phyloP scores from a whole-genome alignment of 2,113 vertebrate species.

The Pyrgilauda ruficollis region DNA sequence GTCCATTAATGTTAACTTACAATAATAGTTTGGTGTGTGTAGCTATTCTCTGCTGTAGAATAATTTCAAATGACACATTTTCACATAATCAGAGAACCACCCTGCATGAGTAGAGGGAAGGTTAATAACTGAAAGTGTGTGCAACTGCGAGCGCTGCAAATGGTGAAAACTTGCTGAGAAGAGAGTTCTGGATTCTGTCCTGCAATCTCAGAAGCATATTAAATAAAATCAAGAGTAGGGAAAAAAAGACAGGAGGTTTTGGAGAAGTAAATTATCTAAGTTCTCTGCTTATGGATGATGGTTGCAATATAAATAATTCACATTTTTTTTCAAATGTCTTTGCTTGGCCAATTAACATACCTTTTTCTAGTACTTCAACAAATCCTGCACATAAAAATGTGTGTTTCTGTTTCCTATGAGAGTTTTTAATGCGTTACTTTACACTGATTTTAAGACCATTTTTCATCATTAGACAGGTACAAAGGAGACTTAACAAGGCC shows the following conservation, averaged over 20 bases:
- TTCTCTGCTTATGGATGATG: not conserved
- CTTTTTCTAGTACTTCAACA: not conserved
- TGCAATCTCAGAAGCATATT: not conserved
- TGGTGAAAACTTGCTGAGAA: constrained; percentile 8
- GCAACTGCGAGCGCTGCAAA: constrained; percentile 2
- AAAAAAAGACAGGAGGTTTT: not conserved
- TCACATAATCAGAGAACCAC: constrained; percentile 24
- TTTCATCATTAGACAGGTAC: not conserved
- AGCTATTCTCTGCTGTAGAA: not conserved
- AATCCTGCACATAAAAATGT: not conserved
- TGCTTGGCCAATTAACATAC: not conserved
- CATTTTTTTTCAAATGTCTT: not conserved
- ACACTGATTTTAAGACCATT: not conserved
- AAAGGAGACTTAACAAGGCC: not conserved
- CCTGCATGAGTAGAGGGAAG: not conserved
- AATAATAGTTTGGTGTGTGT: not conserved
- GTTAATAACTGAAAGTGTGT: not conserved
- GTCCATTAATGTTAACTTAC: not conserved
- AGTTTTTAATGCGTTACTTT: not conserved
- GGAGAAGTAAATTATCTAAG: not conserved
- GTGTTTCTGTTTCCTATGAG: not conserved
- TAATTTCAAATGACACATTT: constrained; percentile 44
- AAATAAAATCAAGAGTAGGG: not conserved
- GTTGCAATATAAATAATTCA: not conserved
- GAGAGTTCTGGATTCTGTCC: not conserved